Base-by-base conservation (phyloP, 2,113 vertebrate genomes). In the Triplophysa dalaica region DNA sequence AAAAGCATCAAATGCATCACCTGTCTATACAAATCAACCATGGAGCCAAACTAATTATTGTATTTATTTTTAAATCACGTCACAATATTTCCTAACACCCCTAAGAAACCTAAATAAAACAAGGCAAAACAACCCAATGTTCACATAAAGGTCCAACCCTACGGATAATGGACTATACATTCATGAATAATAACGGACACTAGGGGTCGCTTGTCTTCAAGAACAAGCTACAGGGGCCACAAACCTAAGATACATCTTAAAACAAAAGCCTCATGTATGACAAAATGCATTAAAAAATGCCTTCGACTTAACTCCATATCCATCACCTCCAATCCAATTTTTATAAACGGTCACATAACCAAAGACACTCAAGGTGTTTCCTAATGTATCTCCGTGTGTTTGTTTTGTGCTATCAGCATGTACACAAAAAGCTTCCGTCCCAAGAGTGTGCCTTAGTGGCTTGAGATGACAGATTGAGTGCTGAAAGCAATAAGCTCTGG, bases 391-490 rank as follows among this genome's bases (percentile, higher is more conserved):
- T 63, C 67, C 10, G 21, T 26, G 50, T 33, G 45, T 77, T 52
- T 45, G 41, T 29, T 60, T 58, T 74, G 33, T 75, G 60, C 13
- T 70, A 1, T 48, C 22, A 48, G 62, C 24, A 45, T 22, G 68
- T 56, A 54, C 29, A 38, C 22, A 62, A 76, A 63, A 73, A 56
- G 22, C 41, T 9, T 11, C 19, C 11, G 21, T 81, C 63, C 52
- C 79, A 13, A 45, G 50, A 81, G 63, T 16, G 9, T 45, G 56
- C 41, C 29, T 60, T 22, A 66, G n/a, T 24, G 41, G 61, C 13
- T 54, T 19, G 61, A 67, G 67, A 79, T 70, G 38, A 58, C 33
- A 78, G 64, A 78, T 60, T 78, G 77, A 45, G 65, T 8, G 52
- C 22, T 68, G 43, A 70, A 54, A 14, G 26, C 41, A 58, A 17